Percentiles rank a stretch among this genome's conserved stretches.
phyloP scores from a whole-genome alignment of 1,140 invertebrate species.

The Drosophila pectinifera region DNA sequence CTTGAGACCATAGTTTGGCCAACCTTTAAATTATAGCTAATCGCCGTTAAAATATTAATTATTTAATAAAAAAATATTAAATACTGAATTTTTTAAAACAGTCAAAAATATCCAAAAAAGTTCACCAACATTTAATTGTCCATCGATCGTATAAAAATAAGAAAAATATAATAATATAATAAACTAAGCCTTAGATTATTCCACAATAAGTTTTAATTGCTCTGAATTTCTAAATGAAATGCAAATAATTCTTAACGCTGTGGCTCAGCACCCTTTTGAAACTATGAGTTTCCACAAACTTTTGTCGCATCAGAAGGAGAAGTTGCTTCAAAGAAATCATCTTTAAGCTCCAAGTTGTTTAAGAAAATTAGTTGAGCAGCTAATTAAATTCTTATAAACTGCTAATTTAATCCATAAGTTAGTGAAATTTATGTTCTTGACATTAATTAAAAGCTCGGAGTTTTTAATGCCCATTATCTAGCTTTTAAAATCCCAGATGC shows the following conservation, averaged over 20 bases:
- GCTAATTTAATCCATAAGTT: neutral
- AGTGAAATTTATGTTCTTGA: neutral
- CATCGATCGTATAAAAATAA: no score
- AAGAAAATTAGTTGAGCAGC: no score
- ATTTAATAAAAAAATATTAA: no score
- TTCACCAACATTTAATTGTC: no score
- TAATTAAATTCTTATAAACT: neutral
- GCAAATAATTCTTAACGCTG: slow-evolving; percentile 57
- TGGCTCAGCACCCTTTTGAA: slow-evolving; percentile 2
- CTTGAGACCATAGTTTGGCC: no score
- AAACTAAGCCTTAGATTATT: neutral
- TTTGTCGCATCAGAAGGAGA: no score
- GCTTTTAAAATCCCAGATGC: slow-evolving; percentile 2
- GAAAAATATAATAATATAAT: no score
- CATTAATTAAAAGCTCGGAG: neutral
- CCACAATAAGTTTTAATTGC: neutral
- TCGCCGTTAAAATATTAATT: no score
- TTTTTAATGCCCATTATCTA: neutral
- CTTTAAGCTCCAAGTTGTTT: neutral
- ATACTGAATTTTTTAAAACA: no score
- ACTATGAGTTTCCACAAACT: slow-evolving; percentile 41
- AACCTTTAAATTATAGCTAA: no score
- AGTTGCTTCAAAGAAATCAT: no score
- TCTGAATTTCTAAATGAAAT: slow-evolving; percentile 59
- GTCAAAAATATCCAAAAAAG: no score